A percentile compares a stretch with the other conserved stretches of the same genome.
Evolutionary conservation across 2,113 vertebrate species (phyloP).

Genomic region (Clarias macrocephalus): DNA sequence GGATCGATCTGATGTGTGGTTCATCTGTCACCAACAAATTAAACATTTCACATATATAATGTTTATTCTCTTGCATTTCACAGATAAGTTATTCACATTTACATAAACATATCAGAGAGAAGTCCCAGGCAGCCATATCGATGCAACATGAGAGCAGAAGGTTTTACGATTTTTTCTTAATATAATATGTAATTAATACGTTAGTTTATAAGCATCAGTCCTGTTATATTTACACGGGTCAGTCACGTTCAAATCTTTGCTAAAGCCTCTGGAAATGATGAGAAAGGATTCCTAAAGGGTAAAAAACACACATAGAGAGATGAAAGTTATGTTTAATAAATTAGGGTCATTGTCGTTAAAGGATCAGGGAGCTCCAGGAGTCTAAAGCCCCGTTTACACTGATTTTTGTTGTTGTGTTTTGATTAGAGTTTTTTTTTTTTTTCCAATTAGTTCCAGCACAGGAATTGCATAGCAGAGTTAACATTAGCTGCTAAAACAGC

Average conservation of each 20-base stretch:
- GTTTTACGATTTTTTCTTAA: not conserved
- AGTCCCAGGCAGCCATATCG: constrained; percentile 64
- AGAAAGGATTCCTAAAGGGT: not conserved
- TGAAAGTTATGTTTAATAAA: not conserved
- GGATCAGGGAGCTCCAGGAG: not conserved
- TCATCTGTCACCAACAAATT: not conserved
- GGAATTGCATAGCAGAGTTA: too few relatives aligned
- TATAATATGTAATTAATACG: too few relatives aligned
- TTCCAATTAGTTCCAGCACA: too few relatives aligned
- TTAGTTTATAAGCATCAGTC: too few relatives aligned
- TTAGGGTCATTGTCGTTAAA: not conserved
- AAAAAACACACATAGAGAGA: not conserved
- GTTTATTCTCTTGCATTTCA: constrained; percentile 75
- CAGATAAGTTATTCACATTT: constrained; percentile 80
- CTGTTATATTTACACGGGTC: not conserved
- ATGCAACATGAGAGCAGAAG: constrained; percentile 52
- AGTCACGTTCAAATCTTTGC: not conserved
- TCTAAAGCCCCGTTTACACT: too few relatives aligned
- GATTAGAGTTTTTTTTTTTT: too few relatives aligned
- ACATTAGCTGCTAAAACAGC: too few relatives aligned
- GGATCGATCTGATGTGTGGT: not conserved
- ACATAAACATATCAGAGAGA: constrained; percentile 68
- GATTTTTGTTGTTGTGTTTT: too few relatives aligned
- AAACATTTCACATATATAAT: constrained; percentile 57
- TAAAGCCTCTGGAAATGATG: not conserved